Evolutionary conservation across 2,113 vertebrate genomes (phyloP), one percentile per base, ranked within the genome.

Genomic region (Serinus canaria): DNA sequence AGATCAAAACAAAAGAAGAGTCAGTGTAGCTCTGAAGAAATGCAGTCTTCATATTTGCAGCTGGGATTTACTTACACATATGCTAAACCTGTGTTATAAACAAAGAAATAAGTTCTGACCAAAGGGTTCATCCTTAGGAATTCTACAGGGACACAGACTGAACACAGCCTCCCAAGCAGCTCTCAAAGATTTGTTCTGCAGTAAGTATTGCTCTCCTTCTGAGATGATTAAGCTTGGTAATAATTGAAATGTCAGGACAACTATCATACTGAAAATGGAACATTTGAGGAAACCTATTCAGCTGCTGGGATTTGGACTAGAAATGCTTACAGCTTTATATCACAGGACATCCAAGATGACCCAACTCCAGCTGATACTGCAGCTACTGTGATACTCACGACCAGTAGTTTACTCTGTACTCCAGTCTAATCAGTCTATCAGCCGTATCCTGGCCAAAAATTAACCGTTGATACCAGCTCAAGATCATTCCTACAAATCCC

Each of bases 1-100:
- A 91, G 86, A 85, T 92, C 89, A 96, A 95, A 94, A 96, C 82
- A 97, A 92, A 73, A 94, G 37, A 83, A 76, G 22, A 92, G 83
- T 72, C 33, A 87, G 37, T 12, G n/a, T 62, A 96, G 80, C 90
- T 94, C 94, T 66, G 33, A 76, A 85, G 23, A 66, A 87, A 90
- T 30, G 37, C 28, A 43, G 23, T 67, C 85, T 72, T 73, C 30
- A 15, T 41, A 13, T 67, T 62, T 67, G 44, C 47, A 70, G 31
- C 56, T 63, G 21, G 64, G 33, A 83, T 91, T 87, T 97, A 91
- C 77, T 96, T 58, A 79, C 20, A 41, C 10, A 88, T 70, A 88
- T 33, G 75, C 23, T 93, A 92, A 87, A 93, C 62, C 64, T 33
- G 20, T 81, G 62, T 85, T 94, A 96, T 17, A 94, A 80, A 82